phyloP scores from a whole-genome alignment of 2,888 invertebrate genomes.

The Drosophila vallismaia region DNA sequence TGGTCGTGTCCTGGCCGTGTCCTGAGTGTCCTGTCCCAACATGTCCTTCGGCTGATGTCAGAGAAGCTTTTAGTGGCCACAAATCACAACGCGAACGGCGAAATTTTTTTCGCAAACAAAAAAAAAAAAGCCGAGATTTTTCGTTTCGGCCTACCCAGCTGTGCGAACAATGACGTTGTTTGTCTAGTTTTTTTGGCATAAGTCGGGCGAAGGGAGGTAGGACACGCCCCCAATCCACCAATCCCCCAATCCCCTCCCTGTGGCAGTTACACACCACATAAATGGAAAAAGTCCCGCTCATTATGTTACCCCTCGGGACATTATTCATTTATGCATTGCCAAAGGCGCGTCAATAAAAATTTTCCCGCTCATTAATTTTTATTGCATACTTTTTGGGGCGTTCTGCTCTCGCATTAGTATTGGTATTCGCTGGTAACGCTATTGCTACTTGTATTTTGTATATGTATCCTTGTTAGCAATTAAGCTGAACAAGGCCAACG shows the following conservation, averaged over 20 bases:
- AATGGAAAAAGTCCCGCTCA: slow-evolving; percentile 30
- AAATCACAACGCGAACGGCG: slow-evolving; percentile 53
- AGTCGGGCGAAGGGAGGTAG: too few relatives aligned
- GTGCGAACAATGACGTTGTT: slow-evolving; percentile 40
- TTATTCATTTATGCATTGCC: slow-evolving; percentile 61
- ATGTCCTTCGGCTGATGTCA: slow-evolving; percentile 69
- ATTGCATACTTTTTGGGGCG: slow-evolving; percentile 48
- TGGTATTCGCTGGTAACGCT: background rate
- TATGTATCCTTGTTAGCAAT: slow-evolving; percentile 31
- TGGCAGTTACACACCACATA: slow-evolving; percentile 5
- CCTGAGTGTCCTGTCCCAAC: slow-evolving; percentile 29
- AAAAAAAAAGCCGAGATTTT: slow-evolving; percentile 31
- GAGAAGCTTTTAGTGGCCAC: slow-evolving; percentile 68
- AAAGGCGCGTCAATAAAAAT: slow-evolving; percentile 63
- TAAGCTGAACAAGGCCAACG: slow-evolving; percentile 48
- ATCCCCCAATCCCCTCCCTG: slow-evolving; percentile 2
- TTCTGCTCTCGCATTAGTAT: background rate
- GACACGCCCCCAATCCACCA: background rate
- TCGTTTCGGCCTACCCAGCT: slow-evolving; percentile 18
- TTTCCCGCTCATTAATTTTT: slow-evolving; percentile 69
- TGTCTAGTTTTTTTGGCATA: slow-evolving; percentile 18
- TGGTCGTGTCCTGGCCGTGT: slow-evolving; percentile 20
- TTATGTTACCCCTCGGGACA: slow-evolving; percentile 30
- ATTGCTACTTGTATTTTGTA: slow-evolving; percentile 1
- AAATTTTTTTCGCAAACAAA: slow-evolving; percentile 58